phyloP scores from a whole-genome alignment of 2,797 vertebrate genomes.

The Oophaga sylvatica region DNA sequence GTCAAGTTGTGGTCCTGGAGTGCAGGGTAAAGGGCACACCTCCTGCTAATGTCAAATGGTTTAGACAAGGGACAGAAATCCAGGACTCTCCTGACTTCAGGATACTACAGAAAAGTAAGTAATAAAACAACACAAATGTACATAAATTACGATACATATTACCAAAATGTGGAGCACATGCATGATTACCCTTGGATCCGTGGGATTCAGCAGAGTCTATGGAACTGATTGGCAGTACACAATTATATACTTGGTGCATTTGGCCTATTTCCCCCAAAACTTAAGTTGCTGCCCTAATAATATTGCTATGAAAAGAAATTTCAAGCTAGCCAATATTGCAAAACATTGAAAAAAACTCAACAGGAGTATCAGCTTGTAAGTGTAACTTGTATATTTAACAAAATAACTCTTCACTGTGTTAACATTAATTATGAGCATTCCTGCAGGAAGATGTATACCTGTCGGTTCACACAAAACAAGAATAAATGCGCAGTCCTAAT shows the following conservation, averaged over 20 bases:
- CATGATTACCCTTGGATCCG: neutral
- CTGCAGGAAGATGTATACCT: no score
- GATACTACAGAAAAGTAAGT: slow-evolving; percentile 94
- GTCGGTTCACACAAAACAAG: no score
- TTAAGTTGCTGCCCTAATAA: no score
- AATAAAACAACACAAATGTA: neutral
- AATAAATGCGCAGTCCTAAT: no score
- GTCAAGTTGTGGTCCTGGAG: slow-evolving; percentile 94
- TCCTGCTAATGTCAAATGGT: slow-evolving; percentile 87
- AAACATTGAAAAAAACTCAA: no score
- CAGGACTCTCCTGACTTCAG: slow-evolving; percentile 95
- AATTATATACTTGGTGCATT: neutral
- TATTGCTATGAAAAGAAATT: no score
- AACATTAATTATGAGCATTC: no score
- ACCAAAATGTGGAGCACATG: neutral
- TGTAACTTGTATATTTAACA: no score
- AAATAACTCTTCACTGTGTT: no score
- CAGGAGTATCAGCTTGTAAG: no score
- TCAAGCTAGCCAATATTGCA: no score
- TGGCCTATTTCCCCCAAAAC: neutral
- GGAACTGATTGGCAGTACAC: neutral
- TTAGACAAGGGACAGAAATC: slow-evolving; percentile 88
- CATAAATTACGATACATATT: neutral
- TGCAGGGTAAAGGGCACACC: slow-evolving; percentile 87
- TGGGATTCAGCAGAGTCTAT: neutral